Evolutionary conservation across 2,113 vertebrate species (phyloP), one percentile per base, ranked within the genome.

Genomic region (Elephas maximus): DNA sequence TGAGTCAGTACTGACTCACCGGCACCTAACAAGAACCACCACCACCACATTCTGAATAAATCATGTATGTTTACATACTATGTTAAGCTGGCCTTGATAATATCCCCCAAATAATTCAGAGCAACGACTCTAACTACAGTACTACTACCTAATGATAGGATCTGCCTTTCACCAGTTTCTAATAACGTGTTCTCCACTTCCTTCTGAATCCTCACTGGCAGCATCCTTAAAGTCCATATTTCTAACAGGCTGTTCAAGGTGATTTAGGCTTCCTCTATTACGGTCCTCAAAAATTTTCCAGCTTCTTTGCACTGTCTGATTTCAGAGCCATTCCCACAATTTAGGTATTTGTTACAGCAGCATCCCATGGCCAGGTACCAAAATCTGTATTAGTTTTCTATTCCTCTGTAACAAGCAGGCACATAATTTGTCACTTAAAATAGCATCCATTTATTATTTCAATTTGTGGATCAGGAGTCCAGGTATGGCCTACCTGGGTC

Each of bases 71-170:
- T 83, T 60, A 57, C 28, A 51, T 12, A 30, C 21, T 62, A 53
- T 84, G n/a, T 87, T 24, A 69, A 93, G 37, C 11, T 73, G 76
- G 41, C 44, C 82, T 73, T 94, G 12, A 26, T 65, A 96, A 51
- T 3, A 85, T 63, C 65, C 89, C 20, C 62, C 28, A 94, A 92
- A 81, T 44, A 95, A 93, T 71, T 94, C 48, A 85, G 41, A 91
- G 33, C 6, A 79, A 93, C 77, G 65, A 15, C 44, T 94, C 69
- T 85, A 78, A 84, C 11, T 62, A 57, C 69, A 95, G 71, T 37
- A 8, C 37, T 71, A 76, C 28, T 30, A 91, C 41, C 20, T 88
- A 81, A 20, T 90, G 81, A 94, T 8, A 89, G n/a, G 37, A 78
- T 74, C 6, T 8, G 20, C 8, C 5, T 91, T 71, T 57, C 62